Evolutionary conservation across 2,797 vertebrate genomes (phyloP).

Genomic region (Melanotaenia pygmaea): DNA sequence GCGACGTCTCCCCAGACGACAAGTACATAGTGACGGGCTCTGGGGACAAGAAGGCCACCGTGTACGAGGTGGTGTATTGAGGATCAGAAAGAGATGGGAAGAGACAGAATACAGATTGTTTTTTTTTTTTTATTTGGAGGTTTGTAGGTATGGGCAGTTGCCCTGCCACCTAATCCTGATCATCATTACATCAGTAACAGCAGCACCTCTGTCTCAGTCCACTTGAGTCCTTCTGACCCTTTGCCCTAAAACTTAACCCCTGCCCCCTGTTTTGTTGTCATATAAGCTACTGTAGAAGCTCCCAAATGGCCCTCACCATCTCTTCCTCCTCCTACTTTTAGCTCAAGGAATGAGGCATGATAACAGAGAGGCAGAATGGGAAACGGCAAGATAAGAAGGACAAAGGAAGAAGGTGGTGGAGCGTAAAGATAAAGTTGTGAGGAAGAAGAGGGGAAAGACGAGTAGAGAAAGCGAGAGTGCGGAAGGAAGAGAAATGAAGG

Average conservation of each 20-base stretch:
- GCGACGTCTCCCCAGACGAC: slow-evolving; percentile 89
- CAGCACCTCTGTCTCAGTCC: slow-evolving; percentile 46
- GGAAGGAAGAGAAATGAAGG: slow-evolving; percentile 57
- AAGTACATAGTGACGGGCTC: slow-evolving; percentile 92
- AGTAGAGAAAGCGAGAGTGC: slow-evolving; percentile 40
- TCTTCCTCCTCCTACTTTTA: slow-evolving; percentile 48
- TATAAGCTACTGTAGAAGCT: slow-evolving; percentile 68
- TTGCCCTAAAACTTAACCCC: slow-evolving; percentile 28
- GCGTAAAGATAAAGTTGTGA: slow-evolving; percentile 71
- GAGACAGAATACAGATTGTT: slow-evolving; percentile 45
- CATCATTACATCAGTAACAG: slow-evolving; percentile 58
- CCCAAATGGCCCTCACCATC: slow-evolving; percentile 36
- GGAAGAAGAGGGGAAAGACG: slow-evolving; percentile 44
- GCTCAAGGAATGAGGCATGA: slow-evolving; percentile 62
- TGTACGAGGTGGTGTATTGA: slow-evolving; percentile 92
- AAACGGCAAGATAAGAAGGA: slow-evolving; percentile 71
- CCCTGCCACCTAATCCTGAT: slow-evolving; percentile 38
- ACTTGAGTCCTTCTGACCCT: slow-evolving; percentile 46
- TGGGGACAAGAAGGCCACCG: slow-evolving; percentile 91
- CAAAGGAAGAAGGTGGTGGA: slow-evolving; percentile 69
- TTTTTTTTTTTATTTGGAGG: background rate
- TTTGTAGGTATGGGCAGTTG: slow-evolving; percentile 16
- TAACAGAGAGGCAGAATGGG: slow-evolving; percentile 47
- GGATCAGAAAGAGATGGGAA: slow-evolving; percentile 33
- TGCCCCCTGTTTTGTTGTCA: slow-evolving; percentile 56